Conservation (phyloP, 64 coral and sea anemone genomes). For the Pocillopora damicornis region DNA sequence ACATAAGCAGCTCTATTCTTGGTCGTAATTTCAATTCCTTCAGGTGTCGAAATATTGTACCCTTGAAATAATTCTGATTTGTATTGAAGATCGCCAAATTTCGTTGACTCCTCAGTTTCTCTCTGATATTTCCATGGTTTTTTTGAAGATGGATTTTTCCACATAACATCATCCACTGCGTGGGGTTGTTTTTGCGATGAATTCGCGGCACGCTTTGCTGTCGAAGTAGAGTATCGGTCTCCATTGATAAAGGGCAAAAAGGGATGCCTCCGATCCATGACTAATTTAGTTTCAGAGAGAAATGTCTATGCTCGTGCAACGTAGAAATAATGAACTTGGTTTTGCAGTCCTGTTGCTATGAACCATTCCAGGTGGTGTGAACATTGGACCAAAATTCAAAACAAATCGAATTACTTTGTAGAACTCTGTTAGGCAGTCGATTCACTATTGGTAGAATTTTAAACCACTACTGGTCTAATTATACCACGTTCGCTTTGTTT, state of each 20-base stretch:
- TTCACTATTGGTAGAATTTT: neutral
- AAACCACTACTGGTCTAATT: constrained; percentile 19
- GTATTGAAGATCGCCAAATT: neutral
- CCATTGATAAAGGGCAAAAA: neutral
- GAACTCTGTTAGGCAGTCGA: neutral
- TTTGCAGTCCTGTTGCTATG: neutral
- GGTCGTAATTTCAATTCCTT: neutral
- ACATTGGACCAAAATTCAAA: constrained; percentile 1
- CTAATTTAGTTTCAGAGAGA: neutral
- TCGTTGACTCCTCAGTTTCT: neutral
- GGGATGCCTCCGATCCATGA: constrained; percentile 9
- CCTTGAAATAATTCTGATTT: neutral
- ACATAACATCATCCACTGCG: neutral
- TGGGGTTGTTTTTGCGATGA: neutral
- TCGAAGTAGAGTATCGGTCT: neutral
- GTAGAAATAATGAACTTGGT: neutral
- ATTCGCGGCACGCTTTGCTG: neutral
- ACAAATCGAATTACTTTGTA: neutral
- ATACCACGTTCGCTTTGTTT: constrained; percentile 17
- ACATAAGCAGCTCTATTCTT: neutral
- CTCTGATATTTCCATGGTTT: neutral
- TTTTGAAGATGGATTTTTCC: constrained; percentile 35
- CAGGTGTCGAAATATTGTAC: neutral
- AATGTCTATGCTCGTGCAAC: neutral
- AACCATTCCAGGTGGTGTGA: neutral